Evolutionary conservation across 2,797 vertebrate genomes (phyloP).

Genomic region (Enteromius unitaeniatus): DNA sequence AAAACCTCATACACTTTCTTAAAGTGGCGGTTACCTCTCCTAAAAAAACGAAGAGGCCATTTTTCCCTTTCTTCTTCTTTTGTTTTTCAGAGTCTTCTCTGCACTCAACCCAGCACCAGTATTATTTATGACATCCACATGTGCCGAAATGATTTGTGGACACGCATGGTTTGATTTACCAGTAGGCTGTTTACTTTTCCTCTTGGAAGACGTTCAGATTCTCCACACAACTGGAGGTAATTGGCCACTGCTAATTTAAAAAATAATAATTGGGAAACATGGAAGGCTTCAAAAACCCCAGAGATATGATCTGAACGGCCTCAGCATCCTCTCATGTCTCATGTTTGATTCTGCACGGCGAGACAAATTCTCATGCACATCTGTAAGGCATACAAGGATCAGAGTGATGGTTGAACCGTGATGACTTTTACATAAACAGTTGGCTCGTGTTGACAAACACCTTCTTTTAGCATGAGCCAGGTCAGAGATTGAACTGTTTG

Average conservation of each 20-base stretch:
- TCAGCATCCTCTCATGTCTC: constrained; percentile 33
- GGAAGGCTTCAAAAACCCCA: constrained; percentile 54
- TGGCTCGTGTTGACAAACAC: constrained; percentile 30
- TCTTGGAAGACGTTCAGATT: constrained; percentile 61
- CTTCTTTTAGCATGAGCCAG: constrained; percentile 26
- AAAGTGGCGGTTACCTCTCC: constrained; percentile 26
- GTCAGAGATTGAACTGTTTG: constrained; percentile 34
- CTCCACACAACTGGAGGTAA: constrained; percentile 57
- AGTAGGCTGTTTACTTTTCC: constrained; percentile 60
- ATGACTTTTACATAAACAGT: constrained; percentile 24
- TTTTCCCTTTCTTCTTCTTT: constrained; percentile 45
- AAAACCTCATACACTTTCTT: constrained; percentile 14
- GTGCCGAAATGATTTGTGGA: constrained; percentile 61
- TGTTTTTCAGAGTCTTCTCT: constrained; percentile 51
- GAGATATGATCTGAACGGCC: constrained; percentile 54
- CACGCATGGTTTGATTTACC: constrained; percentile 67
- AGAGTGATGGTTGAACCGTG: constrained; percentile 64
- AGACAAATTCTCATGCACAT: constrained; percentile 58
- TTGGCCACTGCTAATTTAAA: constrained; percentile 65
- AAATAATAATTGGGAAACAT: constrained; percentile 64
- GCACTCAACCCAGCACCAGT: constrained; percentile 60
- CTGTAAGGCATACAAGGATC: constrained; percentile 63
- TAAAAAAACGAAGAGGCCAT: constrained; percentile 22
- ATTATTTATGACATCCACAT: constrained; percentile 71
- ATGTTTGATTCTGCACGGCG: constrained; percentile 57